A percentile compares a stretch with the other conserved stretches of the same genome.
These are phyloP conservation scores for Aphidius gifuensis DNA, from an alignment of 1,140 invertebrate species.

Conservation along the genomic window DNA sequence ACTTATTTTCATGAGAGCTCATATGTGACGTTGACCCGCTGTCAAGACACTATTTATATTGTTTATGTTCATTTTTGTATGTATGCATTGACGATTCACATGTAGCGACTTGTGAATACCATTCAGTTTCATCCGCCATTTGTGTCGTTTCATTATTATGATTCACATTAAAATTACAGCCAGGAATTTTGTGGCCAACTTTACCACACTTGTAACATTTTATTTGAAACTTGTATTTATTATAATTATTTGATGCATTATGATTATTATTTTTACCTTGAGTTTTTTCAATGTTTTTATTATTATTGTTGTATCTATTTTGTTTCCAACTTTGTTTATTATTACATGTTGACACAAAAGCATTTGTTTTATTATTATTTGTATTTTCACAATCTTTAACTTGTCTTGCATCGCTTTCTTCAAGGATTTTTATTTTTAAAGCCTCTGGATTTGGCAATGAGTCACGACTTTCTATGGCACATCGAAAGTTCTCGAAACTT, in stretches of 20 bases:
- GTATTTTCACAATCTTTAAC: neutral
- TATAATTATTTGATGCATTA: too few species aligned
- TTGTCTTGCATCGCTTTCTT: conserved; percentile 33
- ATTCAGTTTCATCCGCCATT: neutral
- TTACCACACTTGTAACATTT: neutral
- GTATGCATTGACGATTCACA: neutral
- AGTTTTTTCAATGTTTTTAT: neutral
- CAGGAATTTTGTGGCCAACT: neutral
- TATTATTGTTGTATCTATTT: neutral
- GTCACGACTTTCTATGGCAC: conserved; percentile 39
- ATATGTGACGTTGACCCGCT: conserved; percentile 22
- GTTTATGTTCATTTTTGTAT: neutral
- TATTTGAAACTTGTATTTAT: too few species aligned
- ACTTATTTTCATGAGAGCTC: conserved; percentile 12
- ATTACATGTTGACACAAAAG: conserved; percentile 5
- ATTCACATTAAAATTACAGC: too few species aligned
- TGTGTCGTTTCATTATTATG: neutral
- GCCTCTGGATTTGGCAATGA: conserved; percentile 32
- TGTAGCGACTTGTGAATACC: neutral
- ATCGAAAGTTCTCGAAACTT: too few species aligned
- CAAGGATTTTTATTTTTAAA: conserved; percentile 37
- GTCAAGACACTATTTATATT: conserved; percentile 21
- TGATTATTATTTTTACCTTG: neutral
- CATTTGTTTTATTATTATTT: conserved; percentile 1
- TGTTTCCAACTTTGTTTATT: neutral